These are phyloP conservation scores for Melanophora roralis DNA, from an alignment of 2,888 invertebrate genomes.

Conservation along the genomic window DNA sequence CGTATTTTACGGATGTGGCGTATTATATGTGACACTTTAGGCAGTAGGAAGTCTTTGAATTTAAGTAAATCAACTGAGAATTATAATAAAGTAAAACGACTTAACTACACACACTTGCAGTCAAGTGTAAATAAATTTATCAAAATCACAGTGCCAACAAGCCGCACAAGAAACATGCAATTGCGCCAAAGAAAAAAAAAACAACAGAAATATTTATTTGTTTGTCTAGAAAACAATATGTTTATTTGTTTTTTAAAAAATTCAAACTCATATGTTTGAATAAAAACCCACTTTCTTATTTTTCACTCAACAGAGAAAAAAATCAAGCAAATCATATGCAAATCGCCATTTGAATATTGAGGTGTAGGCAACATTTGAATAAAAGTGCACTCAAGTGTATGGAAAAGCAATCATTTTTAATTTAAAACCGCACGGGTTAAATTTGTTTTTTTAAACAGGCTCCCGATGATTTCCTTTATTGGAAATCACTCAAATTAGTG, in stretches of 20 bases:
- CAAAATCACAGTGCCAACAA: conserved; percentile 27
- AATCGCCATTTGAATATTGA: conserved; percentile 19
- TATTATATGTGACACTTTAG: conserved; percentile 70
- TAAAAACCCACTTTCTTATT: background rate
- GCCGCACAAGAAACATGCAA: conserved; percentile 30
- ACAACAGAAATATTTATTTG: conserved; percentile 2
- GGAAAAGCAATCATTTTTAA: conserved; percentile 61
- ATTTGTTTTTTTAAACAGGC: background rate
- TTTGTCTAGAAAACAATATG: conserved; percentile 51
- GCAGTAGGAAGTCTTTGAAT: conserved; percentile 47
- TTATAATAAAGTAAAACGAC: background rate
- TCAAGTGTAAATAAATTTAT: conserved; percentile 47
- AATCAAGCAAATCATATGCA: conserved; percentile 15
- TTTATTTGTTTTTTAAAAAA: conserved; percentile 7
- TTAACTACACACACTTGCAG: conserved; percentile 51
- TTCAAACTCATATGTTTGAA: background rate
- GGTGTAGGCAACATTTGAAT: conserved; percentile 52
- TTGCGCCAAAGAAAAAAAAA: conserved; percentile 52
- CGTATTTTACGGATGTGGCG: conserved; percentile 70
- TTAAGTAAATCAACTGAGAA: conserved; percentile 29
- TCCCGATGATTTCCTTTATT: conserved; percentile 47
- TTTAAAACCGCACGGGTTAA: conserved; percentile 63
- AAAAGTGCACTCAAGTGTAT: conserved; percentile 67
- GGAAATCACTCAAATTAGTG: conserved; percentile 37
- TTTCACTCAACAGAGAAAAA: background rate